phyloP scores from a whole-genome alignment of 2,888 invertebrate species.

The Cancer borealis region DNA sequence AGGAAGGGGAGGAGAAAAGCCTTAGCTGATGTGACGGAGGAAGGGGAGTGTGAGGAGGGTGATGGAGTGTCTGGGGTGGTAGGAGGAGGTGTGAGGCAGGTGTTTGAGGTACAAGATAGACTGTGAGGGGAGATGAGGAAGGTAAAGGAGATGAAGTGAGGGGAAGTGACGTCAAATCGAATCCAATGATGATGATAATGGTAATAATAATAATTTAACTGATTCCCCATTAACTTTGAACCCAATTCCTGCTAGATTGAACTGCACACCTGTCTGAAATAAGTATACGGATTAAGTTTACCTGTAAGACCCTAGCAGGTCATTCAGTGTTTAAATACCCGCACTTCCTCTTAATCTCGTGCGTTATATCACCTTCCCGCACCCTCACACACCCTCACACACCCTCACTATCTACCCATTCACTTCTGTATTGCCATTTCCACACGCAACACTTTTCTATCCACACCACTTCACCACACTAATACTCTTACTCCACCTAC shows the following conservation, averaged over 20 bases:
- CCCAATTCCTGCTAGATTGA: not conserved
- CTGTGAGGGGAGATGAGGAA: not conserved
- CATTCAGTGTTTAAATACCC: not conserved
- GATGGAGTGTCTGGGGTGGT: not conserved
- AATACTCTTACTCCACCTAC: not conserved
- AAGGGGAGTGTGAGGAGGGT: not conserved
- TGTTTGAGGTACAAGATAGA: not conserved
- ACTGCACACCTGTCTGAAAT: not conserved
- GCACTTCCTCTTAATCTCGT: conserved; percentile 13
- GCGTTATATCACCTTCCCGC: not conserved
- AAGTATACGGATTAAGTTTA: not conserved
- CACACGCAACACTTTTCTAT: not conserved
- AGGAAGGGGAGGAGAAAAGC: conserved; percentile 1
- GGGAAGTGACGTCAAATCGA: not conserved
- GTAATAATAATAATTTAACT: not conserved
- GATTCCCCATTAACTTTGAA: not conserved
- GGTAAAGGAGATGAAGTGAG: not conserved
- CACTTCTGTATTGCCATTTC: not conserved
- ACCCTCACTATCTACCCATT: not conserved
- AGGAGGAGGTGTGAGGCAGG: not conserved
- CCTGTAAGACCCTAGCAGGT: not conserved
- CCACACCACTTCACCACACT: not conserved
- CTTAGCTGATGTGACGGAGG: not conserved
- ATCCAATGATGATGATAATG: not conserved
- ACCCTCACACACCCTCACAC: not conserved